Evolutionary conservation across 1,140 invertebrate genomes (phyloP), one percentile per base, ranked within the genome.

Genomic region (Cyclina sinensis): DNA sequence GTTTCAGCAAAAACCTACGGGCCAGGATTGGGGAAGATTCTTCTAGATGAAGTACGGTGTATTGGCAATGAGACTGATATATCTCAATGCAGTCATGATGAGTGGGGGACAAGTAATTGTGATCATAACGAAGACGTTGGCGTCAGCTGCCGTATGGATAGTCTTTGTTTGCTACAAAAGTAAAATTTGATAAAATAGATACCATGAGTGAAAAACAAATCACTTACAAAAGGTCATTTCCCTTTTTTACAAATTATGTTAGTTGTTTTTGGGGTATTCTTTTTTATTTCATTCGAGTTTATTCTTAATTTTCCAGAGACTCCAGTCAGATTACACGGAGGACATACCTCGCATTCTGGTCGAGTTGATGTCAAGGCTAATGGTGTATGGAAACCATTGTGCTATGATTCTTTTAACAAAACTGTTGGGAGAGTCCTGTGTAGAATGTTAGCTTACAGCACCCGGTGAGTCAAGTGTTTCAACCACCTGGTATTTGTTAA

Each of bases 1-100:
- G 37, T 79, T 5, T 21, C 4, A 12, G 0, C 18, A 16, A 11
- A 9, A 46, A 7, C 27, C 5, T 48, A 46, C 65, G 80, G 59
- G 1, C 95, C 95, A 54, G 94, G 96, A 30, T n/a, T 30, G 27
- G 79, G 86, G 1, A 27, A 3, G 9, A 82, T 82, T 24, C 37
- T 35, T 21, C 59, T 82, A 4, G 80, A 82, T 82, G 80, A 82
- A 7, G 16, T 82, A 9, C 2, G 3, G 4, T 82, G 80, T n/a
- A 18, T 39, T 12, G 80, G 80, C 18, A 32, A 27, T 4, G 80
- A 82, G 80, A 62, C 35, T 16, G 32, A 48, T 21, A n/a, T 82
- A 27, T 30, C 39, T 43, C 14, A 82, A 11, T 82, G 80, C 27
- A n/a, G 7, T 32, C 11, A 59, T n/a, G 5, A 5, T 0, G 51